Evolutionary conservation across 2,113 vertebrate species (phyloP), one percentile per base, ranked within the genome.

Genomic region (Apus apus): DNA sequence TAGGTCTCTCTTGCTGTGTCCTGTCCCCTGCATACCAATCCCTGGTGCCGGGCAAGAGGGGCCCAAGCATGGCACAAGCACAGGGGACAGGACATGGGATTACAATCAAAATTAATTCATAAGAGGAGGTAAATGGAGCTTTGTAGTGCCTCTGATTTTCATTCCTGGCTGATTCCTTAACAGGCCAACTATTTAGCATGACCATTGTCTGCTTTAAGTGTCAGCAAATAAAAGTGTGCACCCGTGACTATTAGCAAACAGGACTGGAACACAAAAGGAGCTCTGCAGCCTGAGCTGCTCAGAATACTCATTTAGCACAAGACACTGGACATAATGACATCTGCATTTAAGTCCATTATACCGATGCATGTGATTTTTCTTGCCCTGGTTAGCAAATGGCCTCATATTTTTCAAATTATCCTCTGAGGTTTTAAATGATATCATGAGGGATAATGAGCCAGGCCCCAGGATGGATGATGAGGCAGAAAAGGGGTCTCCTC

Each of bases 331-430:
- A 79, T 90, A 95, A 97, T 89, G 77, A 21, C 85, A 82, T 88
- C 79, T 92, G 36, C 71, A 51, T 93, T 96, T 90, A 89, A 94
- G 83, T 83, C 88, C 92, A 85, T 96, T 96, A 93, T 68, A 74
- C 54, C 0, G 0, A 79, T 8, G 9, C 48, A 46, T 38, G 40
- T 7, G 1, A 89, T 95, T 94, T 94, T 93, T 94, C 95, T 96
- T 94, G 56, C 75, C 11, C 88, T 72, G 30, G 76, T 89, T 93
- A 87, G 66, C 66, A 93, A 93, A 95, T 92, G 62, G 54, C 77
- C 70, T 87, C 80, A 50, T 94, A 93, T 75, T 90, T 94, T 92
- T 94, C 86, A 94, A 26, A 94, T 93, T 92, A 90, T 79, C 73
- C 61, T 92, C 65, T 57, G 58, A 95, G 70, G 66, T 93, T 96